Base-by-base conservation (phyloP, 2,113 vertebrate genomes). In the Onychorhynchus coronatus region DNA sequence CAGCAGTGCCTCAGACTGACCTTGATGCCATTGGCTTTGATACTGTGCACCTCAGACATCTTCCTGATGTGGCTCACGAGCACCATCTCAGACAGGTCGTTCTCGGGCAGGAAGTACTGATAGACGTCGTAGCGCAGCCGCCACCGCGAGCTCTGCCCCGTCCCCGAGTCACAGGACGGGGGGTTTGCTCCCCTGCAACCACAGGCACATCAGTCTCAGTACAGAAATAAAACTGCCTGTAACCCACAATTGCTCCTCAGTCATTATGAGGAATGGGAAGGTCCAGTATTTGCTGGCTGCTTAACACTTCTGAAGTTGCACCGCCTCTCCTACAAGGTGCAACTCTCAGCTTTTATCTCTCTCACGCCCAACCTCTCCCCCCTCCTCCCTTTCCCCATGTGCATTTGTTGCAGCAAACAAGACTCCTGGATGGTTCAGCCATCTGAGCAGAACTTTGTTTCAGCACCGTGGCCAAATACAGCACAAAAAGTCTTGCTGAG, bases 91-190 rank as follows among this genome's bases (percentile, higher is more conserved):
- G 98, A 98, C 12, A 99, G 98, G 88, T 99, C 98, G 0, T 96
- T 98, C 98, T 99, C 98, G 0, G 99, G 99, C 47, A 99, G 97
- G 96, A 99, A 99, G 97, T 99, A 99, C 97, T 98, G 99, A 94
- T 99, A 99, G 84, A 99, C 61, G 2, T 99, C 99, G 2, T 99
- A 99, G 83, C 41, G 97, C 87, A 99, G 94, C 25, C 99, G 98
- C 99, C 98, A 99, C 31, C 97, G 97, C 0, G 98, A 98, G 90
- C 84, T 78, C 50, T 31, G 58, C 2, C 63, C 98, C 0, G 78
- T 98, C 10, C 95, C 96, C 1, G 94, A 58, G 8, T 99, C 98
- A 27, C 99, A 99, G 0, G 88, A 55, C 0, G 98, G 98, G 19
- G 99, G 98, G 63, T 35, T 37, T 27, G 42, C 61, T 10, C 98